Evolutionary conservation across 2,797 vertebrate genomes (phyloP).

Genomic region (Enteromius paludinosus): DNA sequence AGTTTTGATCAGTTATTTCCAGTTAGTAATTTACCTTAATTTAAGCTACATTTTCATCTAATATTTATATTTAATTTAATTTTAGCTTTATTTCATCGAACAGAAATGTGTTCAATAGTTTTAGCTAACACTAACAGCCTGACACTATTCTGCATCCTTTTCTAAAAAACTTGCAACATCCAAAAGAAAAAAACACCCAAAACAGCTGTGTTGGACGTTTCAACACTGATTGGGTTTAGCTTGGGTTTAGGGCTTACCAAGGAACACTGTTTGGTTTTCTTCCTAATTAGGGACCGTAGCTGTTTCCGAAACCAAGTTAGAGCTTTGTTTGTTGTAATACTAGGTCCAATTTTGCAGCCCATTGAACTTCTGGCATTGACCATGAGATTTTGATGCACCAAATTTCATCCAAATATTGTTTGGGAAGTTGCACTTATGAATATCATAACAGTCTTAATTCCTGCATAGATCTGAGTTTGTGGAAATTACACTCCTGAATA

Average conservation of each 20-base stretch:
- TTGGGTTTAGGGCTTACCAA: not conserved
- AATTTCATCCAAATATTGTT: not conserved
- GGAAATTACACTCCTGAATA: not conserved
- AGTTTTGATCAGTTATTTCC: not conserved
- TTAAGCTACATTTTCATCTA: not conserved
- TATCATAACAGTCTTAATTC: not conserved
- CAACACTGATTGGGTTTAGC: not conserved
- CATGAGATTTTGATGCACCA: not conserved
- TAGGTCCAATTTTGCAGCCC: not conserved
- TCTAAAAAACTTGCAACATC: not conserved
- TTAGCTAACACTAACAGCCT: not conserved
- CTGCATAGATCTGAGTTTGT: constrained; percentile 4
- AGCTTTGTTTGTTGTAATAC: constrained; percentile 6
- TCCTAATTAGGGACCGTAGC: not conserved
- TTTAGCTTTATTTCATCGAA: not conserved
- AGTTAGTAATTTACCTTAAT: not conserved
- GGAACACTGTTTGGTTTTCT: not conserved
- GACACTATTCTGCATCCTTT: not conserved
- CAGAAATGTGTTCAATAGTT: not conserved
- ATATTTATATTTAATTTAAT: not conserved
- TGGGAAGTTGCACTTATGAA: not conserved
- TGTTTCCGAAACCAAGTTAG: not conserved
- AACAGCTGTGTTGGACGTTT: not conserved
- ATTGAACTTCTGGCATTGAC: not conserved
- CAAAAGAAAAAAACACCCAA: not conserved